These are phyloP conservation scores for Oophaga sylvatica DNA, from an alignment of 2,797 vertebrate genomes.

Conservation along the genomic window DNA sequence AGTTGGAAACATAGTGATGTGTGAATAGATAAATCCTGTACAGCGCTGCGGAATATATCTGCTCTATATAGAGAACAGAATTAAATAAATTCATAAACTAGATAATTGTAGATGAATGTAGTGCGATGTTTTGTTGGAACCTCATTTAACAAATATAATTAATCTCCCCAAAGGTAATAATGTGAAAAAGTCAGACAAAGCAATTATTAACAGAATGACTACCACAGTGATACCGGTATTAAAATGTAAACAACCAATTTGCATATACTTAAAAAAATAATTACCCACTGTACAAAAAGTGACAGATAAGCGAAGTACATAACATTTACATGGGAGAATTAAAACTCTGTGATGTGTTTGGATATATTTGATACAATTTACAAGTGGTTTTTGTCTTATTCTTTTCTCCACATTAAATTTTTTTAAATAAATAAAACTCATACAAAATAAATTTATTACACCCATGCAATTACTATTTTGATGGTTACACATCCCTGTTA, in stretches of 20 bases:
- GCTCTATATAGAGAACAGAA: neutral
- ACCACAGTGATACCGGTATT: neutral
- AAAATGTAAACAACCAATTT: constrained; percentile 18
- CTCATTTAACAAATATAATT: neutral
- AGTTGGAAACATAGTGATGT: neutral
- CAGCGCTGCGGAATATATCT: neutral
- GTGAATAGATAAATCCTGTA: neutral
- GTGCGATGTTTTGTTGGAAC: neutral
- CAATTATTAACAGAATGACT: neutral
- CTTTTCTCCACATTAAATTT: no score
- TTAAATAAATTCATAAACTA: neutral
- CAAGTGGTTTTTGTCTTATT: neutral
- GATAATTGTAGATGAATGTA: neutral
- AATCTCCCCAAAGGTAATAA: neutral
- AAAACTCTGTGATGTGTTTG: neutral
- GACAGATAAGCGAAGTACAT: constrained; percentile 8
- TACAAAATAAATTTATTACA: no score
- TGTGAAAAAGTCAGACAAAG: neutral
- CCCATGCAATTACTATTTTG: no score
- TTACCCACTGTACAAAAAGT: constrained; percentile 13
- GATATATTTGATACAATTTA: neutral
- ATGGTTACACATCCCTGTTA: no score
- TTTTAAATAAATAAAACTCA: neutral
- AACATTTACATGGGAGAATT: constrained; percentile 2
- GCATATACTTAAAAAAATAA: constrained; percentile 27